Evolutionary conservation across 1,140 invertebrate genomes (phyloP).

Genomic region (Nilaparvata lugens): DNA sequence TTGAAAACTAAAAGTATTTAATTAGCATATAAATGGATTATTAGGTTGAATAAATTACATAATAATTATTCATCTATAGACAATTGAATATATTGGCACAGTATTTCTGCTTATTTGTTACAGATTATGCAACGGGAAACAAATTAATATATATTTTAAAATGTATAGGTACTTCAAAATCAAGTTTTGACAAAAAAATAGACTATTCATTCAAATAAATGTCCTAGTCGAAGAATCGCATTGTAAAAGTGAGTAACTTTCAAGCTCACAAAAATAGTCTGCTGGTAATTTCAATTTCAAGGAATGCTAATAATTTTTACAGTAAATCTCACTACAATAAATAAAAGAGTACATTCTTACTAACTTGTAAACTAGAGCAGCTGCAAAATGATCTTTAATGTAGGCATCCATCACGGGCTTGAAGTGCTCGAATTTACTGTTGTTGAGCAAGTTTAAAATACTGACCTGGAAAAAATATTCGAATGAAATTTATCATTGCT

Average conservation of each 20-base stretch:
- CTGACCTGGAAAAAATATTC: constrained; percentile 65
- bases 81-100: too few relatives aligned
- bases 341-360: too few relatives aligned
- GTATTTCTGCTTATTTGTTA: too few relatives aligned
- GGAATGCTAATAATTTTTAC: background rate
- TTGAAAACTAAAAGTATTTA: too few relatives aligned
- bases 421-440: constrained; percentile 90
- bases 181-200: too few relatives aligned
- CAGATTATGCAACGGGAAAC: too few relatives aligned
- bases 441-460: constrained; percentile 85
- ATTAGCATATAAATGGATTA: too few relatives aligned
- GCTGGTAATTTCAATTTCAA: background rate
- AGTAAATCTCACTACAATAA: background rate
- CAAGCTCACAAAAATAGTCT: background rate
- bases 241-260: background rate
- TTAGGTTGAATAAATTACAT: too few relatives aligned
- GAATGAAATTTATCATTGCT: constrained; percentile 6
- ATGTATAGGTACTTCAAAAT: too few relatives aligned
- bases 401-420: constrained; percentile 92
- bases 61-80: too few relatives aligned
- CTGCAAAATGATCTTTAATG: constrained; percentile 90
- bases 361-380: constrained; percentile 89
- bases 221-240: background rate
- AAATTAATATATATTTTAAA: too few relatives aligned
- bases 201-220: too few relatives aligned